Base-by-base conservation (phyloP, 2,888 invertebrate species). In the Didymodactylos carnosus region DNA sequence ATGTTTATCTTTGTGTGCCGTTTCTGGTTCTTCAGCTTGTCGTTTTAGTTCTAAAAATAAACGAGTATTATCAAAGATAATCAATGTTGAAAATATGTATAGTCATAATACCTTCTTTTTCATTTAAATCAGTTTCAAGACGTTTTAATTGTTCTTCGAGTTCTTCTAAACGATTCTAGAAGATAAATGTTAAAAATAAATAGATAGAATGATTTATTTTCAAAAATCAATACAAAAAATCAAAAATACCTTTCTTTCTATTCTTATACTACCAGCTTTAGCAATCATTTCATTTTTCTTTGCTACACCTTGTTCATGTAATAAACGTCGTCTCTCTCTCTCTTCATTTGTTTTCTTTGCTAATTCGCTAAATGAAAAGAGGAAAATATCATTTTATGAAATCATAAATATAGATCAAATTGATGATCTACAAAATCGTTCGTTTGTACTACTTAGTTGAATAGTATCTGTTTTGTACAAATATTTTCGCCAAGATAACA, bases 21-120 rank as follows among this genome's bases (percentile, higher is more conserved):
- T 82, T 78, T 85, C 91, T 2, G 90, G 84, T 46, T 87, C 85
- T 78, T 91, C 90, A n/a, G 91, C 91, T 80, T 91, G 91, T 74
- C 79, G 80, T 78, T 84, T 85, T 73, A 39, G 25, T 40, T 25
- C 74, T 73, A 43, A 29, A 51, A 27, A 51, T 16, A 1, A 27
- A 51, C 14, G 16, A 4, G 35, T 35, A 14, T 49, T 49, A n/a
- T 43, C 2, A 70, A 41, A 16, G 1, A n/a, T 29, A 46, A 6
- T 14, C 1, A 53, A 11, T 1, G 8, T 14, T 35, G 7, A 19
- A 6, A 7, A 39, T 69, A 25, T 49, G n/a, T 2, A 39, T 76
- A 70, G 53, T 77, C 49, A 39, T 77, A 10, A 3, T 76, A 77
- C 76, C 77, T 79, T 35, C 78, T 16, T 76, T 69, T 25, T 76